A percentile compares a stretch with the other conserved stretches of the same genome.
Conservation (phyloP, 2,797 vertebrate species). For the Pipistrellus kuhlii region DNA sequence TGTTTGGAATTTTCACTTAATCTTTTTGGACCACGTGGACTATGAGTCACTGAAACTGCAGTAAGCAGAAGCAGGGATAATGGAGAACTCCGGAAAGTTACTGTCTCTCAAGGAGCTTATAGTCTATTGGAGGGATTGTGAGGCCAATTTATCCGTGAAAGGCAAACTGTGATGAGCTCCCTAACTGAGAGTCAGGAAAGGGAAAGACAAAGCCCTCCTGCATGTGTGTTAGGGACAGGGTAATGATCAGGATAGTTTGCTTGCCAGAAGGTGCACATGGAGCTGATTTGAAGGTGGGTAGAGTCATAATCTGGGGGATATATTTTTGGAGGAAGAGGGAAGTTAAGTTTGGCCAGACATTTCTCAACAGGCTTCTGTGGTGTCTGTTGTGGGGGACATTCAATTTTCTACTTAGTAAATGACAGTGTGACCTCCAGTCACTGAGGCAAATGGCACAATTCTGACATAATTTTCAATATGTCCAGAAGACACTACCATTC, state of each 20-base stretch:
- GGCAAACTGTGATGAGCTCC: background rate
- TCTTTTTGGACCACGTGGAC: background rate
- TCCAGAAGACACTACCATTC: background rate
- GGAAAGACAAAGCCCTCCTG: background rate
- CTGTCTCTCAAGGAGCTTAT: background rate
- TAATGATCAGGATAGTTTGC: background rate
- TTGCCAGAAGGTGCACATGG: background rate
- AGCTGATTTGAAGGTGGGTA: background rate
- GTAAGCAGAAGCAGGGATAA: background rate
- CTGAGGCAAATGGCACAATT: background rate
- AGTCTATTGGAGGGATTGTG: background rate
- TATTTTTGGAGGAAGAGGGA: background rate
- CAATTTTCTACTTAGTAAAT: background rate
- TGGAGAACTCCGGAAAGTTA: background rate
- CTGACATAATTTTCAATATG: background rate
- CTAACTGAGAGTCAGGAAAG: background rate
- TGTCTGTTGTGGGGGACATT: background rate
- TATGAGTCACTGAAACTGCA: background rate
- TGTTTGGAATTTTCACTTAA: background rate
- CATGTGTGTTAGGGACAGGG: background rate
- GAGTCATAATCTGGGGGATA: background rate
- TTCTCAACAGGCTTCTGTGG: background rate
- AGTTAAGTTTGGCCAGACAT: background rate
- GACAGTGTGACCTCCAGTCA: background rate
- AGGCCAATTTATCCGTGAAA: background rate